Evolutionary conservation across 2,888 invertebrate species (phyloP).

Genomic region (Dascillus cervinus): DNA sequence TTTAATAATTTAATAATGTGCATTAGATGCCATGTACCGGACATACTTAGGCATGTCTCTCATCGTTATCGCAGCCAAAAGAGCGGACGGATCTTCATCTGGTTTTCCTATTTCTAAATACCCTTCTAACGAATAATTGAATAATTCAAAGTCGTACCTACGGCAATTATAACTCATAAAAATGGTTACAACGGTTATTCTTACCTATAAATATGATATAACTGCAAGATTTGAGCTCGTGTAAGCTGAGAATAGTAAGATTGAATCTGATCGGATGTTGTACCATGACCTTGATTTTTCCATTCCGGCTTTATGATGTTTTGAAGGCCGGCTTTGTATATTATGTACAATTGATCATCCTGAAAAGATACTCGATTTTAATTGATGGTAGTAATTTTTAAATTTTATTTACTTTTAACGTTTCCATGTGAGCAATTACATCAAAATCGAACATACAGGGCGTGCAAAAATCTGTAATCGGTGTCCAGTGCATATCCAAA

Average conservation of each 20-base stretch:
- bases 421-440: conserved; percentile 75
- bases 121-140: conserved; percentile 71
- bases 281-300: conserved; percentile 72
- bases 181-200: conserved; percentile 3
- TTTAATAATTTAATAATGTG: too few species aligned
- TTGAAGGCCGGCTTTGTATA: conserved; percentile 66
- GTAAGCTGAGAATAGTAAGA: conserved; percentile 71
- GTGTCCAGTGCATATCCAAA: conserved; percentile 85
- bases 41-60: conserved; percentile 23
- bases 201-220: conserved; percentile 74
- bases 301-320: conserved; percentile 74
- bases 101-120: conserved; percentile 55
- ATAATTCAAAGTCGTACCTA: conserved; percentile 81
- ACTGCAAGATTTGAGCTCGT: conserved; percentile 62
- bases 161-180: conserved; percentile 29
- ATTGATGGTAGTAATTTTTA: neutral
- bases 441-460: conserved; percentile 79
- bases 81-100: conserved; percentile 36
- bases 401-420: conserved; percentile 53
- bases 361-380: too few species aligned
- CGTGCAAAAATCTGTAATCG: conserved; percentile 74
- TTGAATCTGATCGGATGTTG: conserved; percentile 65
- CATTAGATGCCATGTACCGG: conserved; percentile 4
- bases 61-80: conserved; percentile 35
- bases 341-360: conserved; percentile 76